Evolutionary conservation across 2,797 vertebrate species (phyloP).

Genomic region (Alosa sapidissima): DNA sequence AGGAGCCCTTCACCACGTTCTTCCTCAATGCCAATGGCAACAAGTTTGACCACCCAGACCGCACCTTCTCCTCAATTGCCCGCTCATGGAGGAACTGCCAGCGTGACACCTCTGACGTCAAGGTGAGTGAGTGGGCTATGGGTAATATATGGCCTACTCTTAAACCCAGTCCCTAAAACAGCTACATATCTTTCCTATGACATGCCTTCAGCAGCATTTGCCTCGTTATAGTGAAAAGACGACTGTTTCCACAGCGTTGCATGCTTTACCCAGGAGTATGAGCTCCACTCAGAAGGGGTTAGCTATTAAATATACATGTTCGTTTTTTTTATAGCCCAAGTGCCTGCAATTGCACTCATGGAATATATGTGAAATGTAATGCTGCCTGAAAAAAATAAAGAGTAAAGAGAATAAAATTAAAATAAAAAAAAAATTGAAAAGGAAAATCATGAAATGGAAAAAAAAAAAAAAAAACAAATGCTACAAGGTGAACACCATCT

Average conservation of each 20-base stretch:
- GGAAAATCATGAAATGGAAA: neutral
- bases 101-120: conserved; percentile 93
- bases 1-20: conserved; percentile 98
- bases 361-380: neutral
- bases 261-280: neutral
- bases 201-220: neutral
- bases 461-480: conserved; percentile 40
- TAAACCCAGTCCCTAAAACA: neutral
- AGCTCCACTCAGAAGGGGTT: neutral
- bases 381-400: neutral
- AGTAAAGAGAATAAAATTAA: neutral
- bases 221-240: neutral
- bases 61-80: conserved; percentile 87
- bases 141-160: neutral
- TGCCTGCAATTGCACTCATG: neutral
- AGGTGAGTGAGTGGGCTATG: conserved; percentile 74
- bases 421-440: conserved; percentile 49
- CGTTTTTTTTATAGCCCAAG: neutral
- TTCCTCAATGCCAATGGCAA: conserved; percentile 89
- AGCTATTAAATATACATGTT: conserved; percentile 3
- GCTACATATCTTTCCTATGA: neutral
- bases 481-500: conserved; percentile 63
- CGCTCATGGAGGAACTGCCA: conserved; percentile 95
- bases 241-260: neutral
- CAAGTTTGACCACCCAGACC: conserved; percentile 93